A percentile compares a stretch with the other conserved stretches of the same genome.
These are phyloP conservation scores for Trichogramma evanescens DNA, from an alignment of 2,888 invertebrate species.

Conservation along the genomic window DNA sequence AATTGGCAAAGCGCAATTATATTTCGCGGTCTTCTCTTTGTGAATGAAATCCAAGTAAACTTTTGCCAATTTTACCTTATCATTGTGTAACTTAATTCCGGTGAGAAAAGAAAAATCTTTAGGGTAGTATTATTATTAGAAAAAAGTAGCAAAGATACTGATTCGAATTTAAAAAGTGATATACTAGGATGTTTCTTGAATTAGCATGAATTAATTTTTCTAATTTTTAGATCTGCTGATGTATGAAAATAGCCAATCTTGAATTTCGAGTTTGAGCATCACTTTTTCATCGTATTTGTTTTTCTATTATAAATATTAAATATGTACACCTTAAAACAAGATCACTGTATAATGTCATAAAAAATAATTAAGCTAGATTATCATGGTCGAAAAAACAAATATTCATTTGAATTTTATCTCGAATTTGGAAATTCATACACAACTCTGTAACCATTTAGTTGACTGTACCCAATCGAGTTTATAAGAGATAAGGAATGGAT, in stretches of 20 bases:
- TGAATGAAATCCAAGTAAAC: neutral
- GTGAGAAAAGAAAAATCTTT: neutral
- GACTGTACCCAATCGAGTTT: too few species aligned
- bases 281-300: too few species aligned
- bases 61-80: neutral
- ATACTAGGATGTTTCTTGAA: neutral
- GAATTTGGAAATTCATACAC: too few species aligned
- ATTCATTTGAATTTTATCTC: too few species aligned
- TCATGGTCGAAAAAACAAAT: too few species aligned
- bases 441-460: too few species aligned
- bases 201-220: neutral
- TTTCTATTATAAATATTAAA: too few species aligned
- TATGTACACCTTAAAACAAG: too few species aligned
- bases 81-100: neutral
- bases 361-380: too few species aligned
- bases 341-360: too few species aligned
- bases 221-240: neutral
- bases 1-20: too few species aligned
- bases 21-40: neutral
- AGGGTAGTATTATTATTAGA: neutral
- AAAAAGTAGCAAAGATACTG: neutral
- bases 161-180: neutral
- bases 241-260: neutral
- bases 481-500: too few species aligned
- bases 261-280: neutral